Base-by-base conservation (phyloP, 2,113 vertebrate genomes). In the Cricetomys ansorgei region DNA sequence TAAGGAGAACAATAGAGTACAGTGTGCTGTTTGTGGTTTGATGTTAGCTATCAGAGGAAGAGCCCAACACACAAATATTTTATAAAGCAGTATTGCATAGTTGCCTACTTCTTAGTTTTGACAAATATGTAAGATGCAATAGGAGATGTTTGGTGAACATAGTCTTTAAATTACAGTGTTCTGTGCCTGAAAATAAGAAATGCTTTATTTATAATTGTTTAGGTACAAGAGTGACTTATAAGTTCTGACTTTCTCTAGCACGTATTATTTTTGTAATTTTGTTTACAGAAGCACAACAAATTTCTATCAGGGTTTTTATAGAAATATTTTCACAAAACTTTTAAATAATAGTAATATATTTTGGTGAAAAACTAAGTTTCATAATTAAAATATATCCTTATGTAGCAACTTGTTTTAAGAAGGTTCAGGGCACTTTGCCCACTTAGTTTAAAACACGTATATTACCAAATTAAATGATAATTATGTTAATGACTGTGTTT, bases 301-400 rank as follows among this genome's bases (percentile, higher is more conserved):
- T 72, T 50, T 92, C 25, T 85, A 88, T 29, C 13, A 10, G 8
- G 13, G 37, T 21, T 94, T 59, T 85, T 88, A 57, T 37, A 65
- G 31, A 93, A 70, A 67, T 5, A 37, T 5, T 87, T 83, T 40
- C 29, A 89, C 40, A 29, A 79, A 88, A 62, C 73, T 53, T 53
- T 67, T 73, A 94, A 53, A 53, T 62, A 96, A 55, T 92, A 80
- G 43, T 57, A 40, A 11, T 91, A 27, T 85, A 25, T 91, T 88
- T 96, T 92, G 25, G 25, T 88, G 29, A 90, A 90, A 17, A 80
- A 7, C 65, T 94, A 53, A 17, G 9, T 16, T 90, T 94, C 45
- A 72, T 72, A 91, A 81, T 77, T 73, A 83, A 75, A n/a, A 0
- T 62, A 3, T 83, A 92, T 87, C 76, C 77, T 19, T 76, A 45